Conservation (phyloP, 92 coral and sea anemone genomes). For the Epizoanthus scotinus region DNA sequence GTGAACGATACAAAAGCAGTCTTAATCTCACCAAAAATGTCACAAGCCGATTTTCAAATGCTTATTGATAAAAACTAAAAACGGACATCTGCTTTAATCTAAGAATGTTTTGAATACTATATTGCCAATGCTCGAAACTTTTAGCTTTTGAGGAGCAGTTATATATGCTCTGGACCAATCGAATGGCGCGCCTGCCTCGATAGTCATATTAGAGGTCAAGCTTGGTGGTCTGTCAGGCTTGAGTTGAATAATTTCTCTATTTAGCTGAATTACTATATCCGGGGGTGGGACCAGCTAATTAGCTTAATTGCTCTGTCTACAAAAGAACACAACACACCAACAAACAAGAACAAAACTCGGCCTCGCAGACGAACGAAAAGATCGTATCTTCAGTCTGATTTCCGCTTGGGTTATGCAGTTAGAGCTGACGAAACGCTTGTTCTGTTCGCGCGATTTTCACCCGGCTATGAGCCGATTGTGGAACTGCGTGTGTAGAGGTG, state of each 20-base stretch:
- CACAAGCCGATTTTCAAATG: neutral
- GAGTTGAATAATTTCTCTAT: constrained; percentile 28
- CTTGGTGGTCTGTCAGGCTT: constrained; percentile 62
- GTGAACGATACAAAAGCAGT: neutral
- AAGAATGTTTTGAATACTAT: constrained; percentile 45
- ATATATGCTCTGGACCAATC: constrained; percentile 54
- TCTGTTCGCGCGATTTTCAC: neutral
- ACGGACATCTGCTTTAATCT: constrained; percentile 53
- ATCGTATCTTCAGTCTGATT: neutral
- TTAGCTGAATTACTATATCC: constrained; percentile 30
- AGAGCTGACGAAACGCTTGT: neutral
- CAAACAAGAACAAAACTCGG: constrained; percentile 55
- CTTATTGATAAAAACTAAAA: neutral
- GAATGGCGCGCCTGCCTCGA: constrained; percentile 14
- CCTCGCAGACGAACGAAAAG: neutral
- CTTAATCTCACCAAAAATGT: neutral
- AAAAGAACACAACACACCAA: constrained; percentile 76
- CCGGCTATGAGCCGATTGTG: neutral
- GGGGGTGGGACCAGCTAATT: constrained; percentile 85
- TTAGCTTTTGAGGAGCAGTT: constrained; percentile 47
- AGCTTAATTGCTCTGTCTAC: constrained; percentile 84
- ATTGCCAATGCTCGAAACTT: constrained; percentile 53
- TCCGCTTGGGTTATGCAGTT: neutral
- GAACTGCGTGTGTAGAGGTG: constrained; percentile 38
- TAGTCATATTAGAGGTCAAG: constrained; percentile 57